A percentile compares a stretch with the other conserved stretches of the same genome.
These are phyloP conservation scores for Anoplophora glabripennis DNA, from an alignment of 1,140 invertebrate genomes.

Conservation along the genomic window DNA sequence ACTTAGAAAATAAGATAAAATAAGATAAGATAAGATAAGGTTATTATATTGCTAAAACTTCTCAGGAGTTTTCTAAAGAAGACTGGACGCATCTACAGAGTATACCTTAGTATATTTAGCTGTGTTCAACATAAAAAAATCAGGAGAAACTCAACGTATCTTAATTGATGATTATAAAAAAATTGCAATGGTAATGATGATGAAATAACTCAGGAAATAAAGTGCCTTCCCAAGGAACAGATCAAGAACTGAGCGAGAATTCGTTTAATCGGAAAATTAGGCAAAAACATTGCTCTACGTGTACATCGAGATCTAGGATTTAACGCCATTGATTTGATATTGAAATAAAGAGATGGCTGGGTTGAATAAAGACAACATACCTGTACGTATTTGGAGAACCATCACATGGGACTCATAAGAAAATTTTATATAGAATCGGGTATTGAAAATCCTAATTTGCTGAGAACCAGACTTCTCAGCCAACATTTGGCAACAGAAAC, in stretches of 20 bases:
- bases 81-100: too few species aligned
- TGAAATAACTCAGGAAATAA: neutral
- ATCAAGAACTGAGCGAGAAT: neutral
- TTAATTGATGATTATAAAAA: neutral
- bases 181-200: neutral
- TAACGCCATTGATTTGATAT: neutral
- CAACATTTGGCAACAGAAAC: constrained; percentile 1
- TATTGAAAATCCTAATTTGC: neutral
- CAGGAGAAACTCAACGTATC: too few species aligned
- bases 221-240: neutral
- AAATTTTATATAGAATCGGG: constrained; percentile 1
- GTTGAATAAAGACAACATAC: neutral
- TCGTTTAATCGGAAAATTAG: neutral
- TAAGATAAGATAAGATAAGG: too few species aligned
- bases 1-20: too few species aligned
- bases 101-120: too few species aligned
- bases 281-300: neutral
- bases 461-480: neutral
- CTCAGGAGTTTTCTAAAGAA: too few species aligned
- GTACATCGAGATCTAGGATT: neutral
- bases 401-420: neutral
- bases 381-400: constrained; percentile 1
- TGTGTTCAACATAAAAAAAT: too few species aligned
- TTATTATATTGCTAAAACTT: too few species aligned
- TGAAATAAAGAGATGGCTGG: neutral